Conservation (phyloP, 2,888 invertebrate genomes). For the Keiferia lycopersicella region DNA sequence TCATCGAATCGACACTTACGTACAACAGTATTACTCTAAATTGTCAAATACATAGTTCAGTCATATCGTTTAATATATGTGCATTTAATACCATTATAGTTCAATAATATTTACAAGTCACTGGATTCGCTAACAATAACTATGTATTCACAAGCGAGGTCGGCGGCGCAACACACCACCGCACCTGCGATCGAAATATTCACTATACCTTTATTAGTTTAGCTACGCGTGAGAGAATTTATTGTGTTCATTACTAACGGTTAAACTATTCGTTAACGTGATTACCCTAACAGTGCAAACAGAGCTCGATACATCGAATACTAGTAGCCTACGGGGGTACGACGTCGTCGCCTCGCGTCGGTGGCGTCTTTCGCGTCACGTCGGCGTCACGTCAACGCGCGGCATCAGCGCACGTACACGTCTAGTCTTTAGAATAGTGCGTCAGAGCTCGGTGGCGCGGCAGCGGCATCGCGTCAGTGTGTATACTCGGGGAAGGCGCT, state of each 20-base stretch:
- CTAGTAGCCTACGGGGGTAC: slow-evolving; percentile 32
- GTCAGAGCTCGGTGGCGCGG: slow-evolving; percentile 43
- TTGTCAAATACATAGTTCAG: slow-evolving; percentile 64
- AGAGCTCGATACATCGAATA: slow-evolving; percentile 50
- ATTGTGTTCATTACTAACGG: slow-evolving; percentile 64
- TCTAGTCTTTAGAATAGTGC: slow-evolving; percentile 33
- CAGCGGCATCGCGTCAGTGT: slow-evolving; percentile 82
- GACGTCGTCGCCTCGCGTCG: slow-evolving; percentile 19
- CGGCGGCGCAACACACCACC: slow-evolving; percentile 22
- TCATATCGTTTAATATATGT: slow-evolving; percentile 71
- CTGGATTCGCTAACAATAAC: slow-evolving; percentile 60
- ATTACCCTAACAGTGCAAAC: slow-evolving; percentile 61
- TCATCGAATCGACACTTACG: slow-evolving; percentile 57
- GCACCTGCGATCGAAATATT: slow-evolving; percentile 41
- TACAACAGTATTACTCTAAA: slow-evolving; percentile 62
- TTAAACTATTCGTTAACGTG: slow-evolving; percentile 61
- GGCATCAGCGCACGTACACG: slow-evolving; percentile 27
- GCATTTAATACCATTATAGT: slow-evolving; percentile 58
- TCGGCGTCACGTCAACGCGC: slow-evolving; percentile 36
- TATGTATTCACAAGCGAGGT: slow-evolving; percentile 62
- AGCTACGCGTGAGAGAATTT: slow-evolving; percentile 63
- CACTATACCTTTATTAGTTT: slow-evolving; percentile 54
- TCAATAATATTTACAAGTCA: slow-evolving; percentile 70
- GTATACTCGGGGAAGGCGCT: slow-evolving; percentile 86
- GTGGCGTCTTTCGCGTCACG: slow-evolving; percentile 60